Evolutionary conservation across 2,113 vertebrate species (phyloP), one percentile per base, ranked within the genome.

Genomic region (Alaudala cheleensis): DNA sequence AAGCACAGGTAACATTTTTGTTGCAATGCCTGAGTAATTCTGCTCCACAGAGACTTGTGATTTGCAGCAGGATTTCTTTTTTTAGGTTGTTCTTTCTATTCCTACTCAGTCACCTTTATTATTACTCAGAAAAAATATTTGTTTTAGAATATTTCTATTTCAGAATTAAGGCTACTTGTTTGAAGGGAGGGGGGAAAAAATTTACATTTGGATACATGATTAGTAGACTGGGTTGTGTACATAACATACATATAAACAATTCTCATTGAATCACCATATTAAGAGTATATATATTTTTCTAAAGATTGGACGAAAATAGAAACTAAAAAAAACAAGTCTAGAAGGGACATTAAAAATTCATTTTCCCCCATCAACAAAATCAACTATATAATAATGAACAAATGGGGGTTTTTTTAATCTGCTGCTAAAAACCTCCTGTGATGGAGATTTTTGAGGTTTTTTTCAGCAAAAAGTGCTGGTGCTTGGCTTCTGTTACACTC

Each of bases 1-100:
- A 95, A 86, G 67, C 70, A 76, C 49, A 33, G 39, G 86, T 78
- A 58, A 34, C 1, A 1, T 19, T 45, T 76, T 53, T 51, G 40
- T 31, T 56, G 19, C 67, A 71, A 21, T 74, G 86, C 69, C 54
- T 84, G 45, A 87, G 24, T 54, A 72, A 33, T 23, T 76, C 73
- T 69, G 50, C 78, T 86, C 61, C 47, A 22, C 11, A 3, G 14
- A 71, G 64, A 44, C 20, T n/a, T n/a, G 29, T 56, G 54, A 42
- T 86, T n/a, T 78, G 44, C 40, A 76, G 77, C 71, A 71, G 37
- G 10, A 44, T 85, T 96, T 65, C 31, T 61, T 73, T 70, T 56
- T 83, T 83, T 72, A 69, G 71, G 10, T 76, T 81, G 53, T 39
- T 74, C 44, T 78, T n/a, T 62, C 77, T 80, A 56, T 42, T 64